A percentile compares a stretch with the other conserved stretches of the same genome.
Evolutionary conservation across 2,797 vertebrate genomes (phyloP).

Genomic region (Phylloscopus collybita): DNA sequence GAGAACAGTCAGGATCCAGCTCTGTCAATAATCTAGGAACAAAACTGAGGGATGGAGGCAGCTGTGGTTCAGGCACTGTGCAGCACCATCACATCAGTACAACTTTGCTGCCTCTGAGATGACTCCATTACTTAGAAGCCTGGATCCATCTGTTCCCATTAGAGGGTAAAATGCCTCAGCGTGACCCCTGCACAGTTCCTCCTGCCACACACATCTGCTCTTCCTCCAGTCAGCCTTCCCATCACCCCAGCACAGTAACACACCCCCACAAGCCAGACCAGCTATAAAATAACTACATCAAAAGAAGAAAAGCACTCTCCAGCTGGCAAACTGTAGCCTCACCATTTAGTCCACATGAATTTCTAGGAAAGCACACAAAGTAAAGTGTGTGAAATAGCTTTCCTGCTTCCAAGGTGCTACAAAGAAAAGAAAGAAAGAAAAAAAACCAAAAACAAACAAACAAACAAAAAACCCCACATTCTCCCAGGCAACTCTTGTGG

Average conservation of each 20-base stretch:
- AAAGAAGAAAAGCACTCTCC: background rate
- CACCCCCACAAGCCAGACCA: fast-evolving
- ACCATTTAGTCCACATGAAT: background rate
- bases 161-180: background rate
- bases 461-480: too few species aligned
- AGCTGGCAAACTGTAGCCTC: background rate
- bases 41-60: background rate
- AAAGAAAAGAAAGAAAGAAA: fast-evolving
- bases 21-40: fast-evolving
- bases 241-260: background rate
- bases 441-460: too few species aligned
- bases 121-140: background rate
- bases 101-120: background rate
- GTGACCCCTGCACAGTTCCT: background rate
- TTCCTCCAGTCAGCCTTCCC: background rate
- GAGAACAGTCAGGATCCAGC: background rate
- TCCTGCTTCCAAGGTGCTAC: background rate
- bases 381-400: background rate
- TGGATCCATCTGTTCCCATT: conserved; percentile 9
- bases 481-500: background rate
- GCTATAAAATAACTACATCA: background rate
- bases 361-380: background rate
- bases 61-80: background rate
- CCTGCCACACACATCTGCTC: background rate
- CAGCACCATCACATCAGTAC: background rate